Percentiles rank a stretch among this genome's conserved stretches.
Conservation (phyloP, 2,797 vertebrate genomes). For the Fringilla coelebs region DNA sequence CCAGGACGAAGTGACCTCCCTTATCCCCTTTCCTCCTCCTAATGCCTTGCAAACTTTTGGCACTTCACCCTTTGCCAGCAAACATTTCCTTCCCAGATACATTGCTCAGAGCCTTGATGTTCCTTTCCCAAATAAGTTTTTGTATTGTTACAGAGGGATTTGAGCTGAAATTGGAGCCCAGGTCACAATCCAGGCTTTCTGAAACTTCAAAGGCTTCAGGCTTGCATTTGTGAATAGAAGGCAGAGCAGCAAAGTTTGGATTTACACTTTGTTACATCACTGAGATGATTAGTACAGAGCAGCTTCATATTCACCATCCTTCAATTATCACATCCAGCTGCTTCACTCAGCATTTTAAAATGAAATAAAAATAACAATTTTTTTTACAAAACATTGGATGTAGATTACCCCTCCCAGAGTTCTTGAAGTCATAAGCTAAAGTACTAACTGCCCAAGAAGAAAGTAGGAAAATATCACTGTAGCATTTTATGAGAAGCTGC, state of each 20-base stretch:
- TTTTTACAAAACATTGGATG: background rate
- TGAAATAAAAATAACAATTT: background rate
- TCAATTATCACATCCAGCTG: background rate
- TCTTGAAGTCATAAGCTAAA: background rate
- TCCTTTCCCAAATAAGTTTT: background rate
- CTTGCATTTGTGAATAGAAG: background rate
- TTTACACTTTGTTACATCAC: background rate
- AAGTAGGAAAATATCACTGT: background rate
- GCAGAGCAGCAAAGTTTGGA: background rate
- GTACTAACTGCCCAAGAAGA: background rate
- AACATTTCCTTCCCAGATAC: background rate
- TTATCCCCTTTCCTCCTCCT: background rate
- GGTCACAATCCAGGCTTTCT: background rate
- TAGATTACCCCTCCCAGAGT: background rate
- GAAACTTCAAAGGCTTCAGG: conserved; percentile 6
- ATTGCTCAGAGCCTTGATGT: background rate
- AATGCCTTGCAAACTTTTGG: background rate
- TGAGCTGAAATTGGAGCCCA: background rate
- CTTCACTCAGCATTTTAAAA: background rate
- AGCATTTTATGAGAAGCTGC: background rate
- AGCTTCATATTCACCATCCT: background rate
- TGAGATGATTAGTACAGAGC: background rate
- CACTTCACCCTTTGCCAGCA: background rate
- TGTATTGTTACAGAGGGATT: background rate
- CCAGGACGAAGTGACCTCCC: background rate